Base-by-base conservation (phyloP, 2,888 invertebrate genomes). In the Timandra comae region DNA sequence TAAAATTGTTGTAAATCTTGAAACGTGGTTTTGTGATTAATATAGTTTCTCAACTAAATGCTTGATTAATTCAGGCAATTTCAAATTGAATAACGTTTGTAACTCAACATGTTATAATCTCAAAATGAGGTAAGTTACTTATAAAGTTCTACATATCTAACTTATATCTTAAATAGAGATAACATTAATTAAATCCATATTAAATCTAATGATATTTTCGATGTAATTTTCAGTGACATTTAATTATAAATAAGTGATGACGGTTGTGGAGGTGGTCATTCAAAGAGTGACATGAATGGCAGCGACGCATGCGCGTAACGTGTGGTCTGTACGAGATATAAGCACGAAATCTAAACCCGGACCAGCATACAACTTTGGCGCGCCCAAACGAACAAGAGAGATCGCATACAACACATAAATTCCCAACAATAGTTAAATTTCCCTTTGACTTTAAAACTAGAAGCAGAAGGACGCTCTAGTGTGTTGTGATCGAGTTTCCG, bases 341-440 rank as follows among this genome's bases (percentile, higher is more conserved):
- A 84, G 77, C 76, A 53, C 70, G 77, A 49, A 56, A 58, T 66
- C 52, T 63, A 63, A 63, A 63, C 56, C 70, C 54, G 6, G 6
- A 59, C 53, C 56, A 65, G 60, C 81, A 64, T 84, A 84, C 65
- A 81, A 84, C 76, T 82, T 84, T 79, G 71, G 68, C 80, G 81
- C 78, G 77, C 64, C 68, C 71, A 70, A 74, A 67, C 80, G 75
- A 66, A 70, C 59, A 60, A 60, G 70, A 56, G 68, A 75, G 58
- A 38, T 46, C 48, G 52, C 41, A 51, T 49, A 58, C 44, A 51
- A 33, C 37, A 36, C 35, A 39, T 43, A 44, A 51, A 51, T 46
- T 50, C 43, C 34, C 35, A 41, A 37, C 44, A 38, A 54, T 35
- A n/a, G n/a, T n/a, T 16, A 16, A 16, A 16, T 16, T 6, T 6